These are phyloP conservation scores for Mobula birostris DNA, from an alignment of 2,113 vertebrate species.

Conservation along the genomic window DNA sequence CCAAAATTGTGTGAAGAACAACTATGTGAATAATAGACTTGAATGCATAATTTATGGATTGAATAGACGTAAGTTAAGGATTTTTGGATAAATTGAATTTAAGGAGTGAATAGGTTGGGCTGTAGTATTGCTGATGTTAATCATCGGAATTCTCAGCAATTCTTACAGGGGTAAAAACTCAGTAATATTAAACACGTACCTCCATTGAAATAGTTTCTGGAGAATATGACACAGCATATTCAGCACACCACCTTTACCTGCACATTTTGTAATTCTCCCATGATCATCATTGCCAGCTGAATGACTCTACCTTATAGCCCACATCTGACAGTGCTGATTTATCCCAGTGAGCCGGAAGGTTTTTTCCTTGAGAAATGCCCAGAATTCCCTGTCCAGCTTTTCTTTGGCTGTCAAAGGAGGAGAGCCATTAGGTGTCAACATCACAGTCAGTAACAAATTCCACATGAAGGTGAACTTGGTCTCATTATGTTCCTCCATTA, in stretches of 20 bases:
- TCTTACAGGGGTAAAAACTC: neutral
- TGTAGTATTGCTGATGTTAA: neutral
- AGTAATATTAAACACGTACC: neutral
- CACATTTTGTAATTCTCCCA: neutral
- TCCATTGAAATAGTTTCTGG: neutral
- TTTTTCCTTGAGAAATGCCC: neutral
- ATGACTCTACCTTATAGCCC: constrained; percentile 2
- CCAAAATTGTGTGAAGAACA: no score
- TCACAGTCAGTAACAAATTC: neutral
- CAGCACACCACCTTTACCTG: neutral
- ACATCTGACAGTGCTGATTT: neutral
- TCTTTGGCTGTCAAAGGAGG: neutral
- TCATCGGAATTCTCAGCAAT: neutral
- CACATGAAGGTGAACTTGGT: neutral
- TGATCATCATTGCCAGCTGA: neutral
- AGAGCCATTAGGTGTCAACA: neutral
- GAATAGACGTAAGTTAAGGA: neutral
- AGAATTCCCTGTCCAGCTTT: neutral
- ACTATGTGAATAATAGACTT: no score
- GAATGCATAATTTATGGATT: neutral
- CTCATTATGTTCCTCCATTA: no score
- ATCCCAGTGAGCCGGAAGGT: neutral
- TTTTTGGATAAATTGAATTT: neutral
- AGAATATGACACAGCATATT: neutral
- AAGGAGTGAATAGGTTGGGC: neutral